Evolutionary conservation across 2,113 vertebrate species (phyloP), one percentile per base, ranked within the genome.

Genomic region (Phrynosoma platyrhinos): DNA sequence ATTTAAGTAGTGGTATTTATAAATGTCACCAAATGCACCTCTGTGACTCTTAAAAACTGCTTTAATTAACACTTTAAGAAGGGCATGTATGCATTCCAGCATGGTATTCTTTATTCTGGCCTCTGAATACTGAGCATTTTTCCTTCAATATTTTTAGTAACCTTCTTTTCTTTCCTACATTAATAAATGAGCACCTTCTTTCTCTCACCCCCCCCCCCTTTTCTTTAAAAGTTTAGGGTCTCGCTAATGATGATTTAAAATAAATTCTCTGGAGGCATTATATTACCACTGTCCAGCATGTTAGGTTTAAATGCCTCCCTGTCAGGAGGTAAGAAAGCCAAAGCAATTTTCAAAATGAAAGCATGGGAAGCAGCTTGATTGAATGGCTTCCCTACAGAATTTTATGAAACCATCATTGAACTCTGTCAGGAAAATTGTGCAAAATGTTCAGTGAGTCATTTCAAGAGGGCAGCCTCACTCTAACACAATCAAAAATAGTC

Each of bases 341-440:
- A 77, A 76, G 55, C 36, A 79, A 79, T 69, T 86, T 68, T 68
- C 84, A 86, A 79, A 86, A 79, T 68, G 75, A 78, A 68, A 68
- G 64, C 75, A 78, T 23, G 3, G 40, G 66, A 79, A 86, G 75
- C 30, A 23, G 30, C 42, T 79, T 68, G 40, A 79, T 25, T 78
- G 75, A 86, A 86, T 53, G 75, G 20, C 62, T 78, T 78, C 10
- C 84, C 62, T 86, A 52, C 84, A 68, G 75, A 79, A 78, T 68
- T 86, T 64, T 78, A 86, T 79, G 75, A 68, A 86, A 79, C 30
- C n/a, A 47, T 79, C 75, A 52, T 23, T 78, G 84, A 86, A 79
- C 62, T 78, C 75, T 52, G 62, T 32, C 30, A 77, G 20, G 62
- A 32, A 78, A 78, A 78, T 52, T 68, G 84, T 25, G 20, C 75